Evolutionary conservation across 23 tunicate species (phyloP).

Genomic region (Ascidia mentula): DNA sequence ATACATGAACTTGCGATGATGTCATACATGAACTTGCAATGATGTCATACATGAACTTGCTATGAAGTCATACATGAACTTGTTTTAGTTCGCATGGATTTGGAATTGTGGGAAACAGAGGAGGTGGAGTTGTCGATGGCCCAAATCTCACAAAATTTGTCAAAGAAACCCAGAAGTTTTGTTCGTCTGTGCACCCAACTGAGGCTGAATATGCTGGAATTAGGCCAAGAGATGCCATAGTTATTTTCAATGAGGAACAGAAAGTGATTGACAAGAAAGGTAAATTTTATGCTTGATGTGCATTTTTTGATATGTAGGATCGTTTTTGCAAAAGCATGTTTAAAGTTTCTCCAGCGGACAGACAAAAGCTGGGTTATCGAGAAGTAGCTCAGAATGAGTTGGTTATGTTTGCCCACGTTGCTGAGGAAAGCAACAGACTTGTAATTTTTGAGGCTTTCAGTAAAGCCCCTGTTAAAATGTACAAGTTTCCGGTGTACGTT

Average conservation of each 20-base stretch:
- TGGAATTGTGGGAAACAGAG: not conserved
- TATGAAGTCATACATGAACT: too few relatives aligned
- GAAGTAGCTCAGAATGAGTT: not conserved
- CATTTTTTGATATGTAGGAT: not conserved
- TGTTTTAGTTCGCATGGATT: not conserved
- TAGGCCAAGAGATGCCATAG: not conserved
- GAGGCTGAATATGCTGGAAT: constrained; percentile 14
- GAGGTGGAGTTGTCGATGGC: not conserved
- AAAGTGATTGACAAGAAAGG: not conserved
- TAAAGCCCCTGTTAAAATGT: not conserved
- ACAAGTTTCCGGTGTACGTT: constrained; percentile 9
- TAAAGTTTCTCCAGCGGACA: not conserved
- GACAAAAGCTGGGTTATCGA: not conserved
- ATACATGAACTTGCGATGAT: too few relatives aligned
- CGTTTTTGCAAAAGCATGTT: not conserved
- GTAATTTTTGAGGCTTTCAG: not conserved
- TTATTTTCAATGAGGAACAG: not conserved
- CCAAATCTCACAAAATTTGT: not conserved
- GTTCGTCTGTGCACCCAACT: not conserved
- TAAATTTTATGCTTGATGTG: not conserved
- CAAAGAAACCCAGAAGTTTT: not conserved
- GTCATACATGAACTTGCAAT: too few relatives aligned
- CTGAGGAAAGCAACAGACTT: not conserved
- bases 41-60: too few relatives aligned
- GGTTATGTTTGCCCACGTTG: not conserved